Percentiles rank a stretch among this genome's conserved stretches.
Evolutionary conservation across 1,140 invertebrate species (phyloP).

Genomic region (Megalonaias nervosa): DNA sequence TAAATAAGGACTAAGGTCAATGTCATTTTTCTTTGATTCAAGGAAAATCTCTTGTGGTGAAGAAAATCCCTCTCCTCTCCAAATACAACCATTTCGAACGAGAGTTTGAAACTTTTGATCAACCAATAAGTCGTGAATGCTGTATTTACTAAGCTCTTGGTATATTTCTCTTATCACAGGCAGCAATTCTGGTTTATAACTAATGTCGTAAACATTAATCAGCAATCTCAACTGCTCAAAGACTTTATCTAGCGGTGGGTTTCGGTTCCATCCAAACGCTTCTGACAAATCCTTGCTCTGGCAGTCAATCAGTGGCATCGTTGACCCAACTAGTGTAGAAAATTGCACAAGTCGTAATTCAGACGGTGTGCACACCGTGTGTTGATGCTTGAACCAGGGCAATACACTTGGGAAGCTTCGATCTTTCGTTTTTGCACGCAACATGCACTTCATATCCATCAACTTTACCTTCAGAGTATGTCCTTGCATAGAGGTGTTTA

Average conservation of each 20-base stretch:
- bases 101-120: background rate
- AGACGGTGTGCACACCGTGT: background rate
- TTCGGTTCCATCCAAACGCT: slow-evolving; percentile 2
- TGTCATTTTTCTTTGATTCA: background rate
- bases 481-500: background rate
- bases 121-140: background rate
- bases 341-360: background rate
- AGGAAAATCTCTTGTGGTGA: slow-evolving; percentile 1
- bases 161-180: slow-evolving; percentile 16
- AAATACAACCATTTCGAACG: background rate
- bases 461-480: background rate
- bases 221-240: slow-evolving; percentile 18
- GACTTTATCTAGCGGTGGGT: slow-evolving; percentile 3
- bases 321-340: slow-evolving; percentile 4
- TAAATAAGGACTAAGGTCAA: slow-evolving; percentile 8
- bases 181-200: slow-evolving; percentile 3
- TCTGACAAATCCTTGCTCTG: background rate
- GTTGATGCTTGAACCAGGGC: slow-evolving; percentile 2
- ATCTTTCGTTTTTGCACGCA: background rate
- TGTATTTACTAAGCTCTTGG: background rate
- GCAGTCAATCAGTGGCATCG: slow-evolving; percentile 3
- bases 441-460: background rate
- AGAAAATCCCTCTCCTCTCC: slow-evolving; percentile 8
- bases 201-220: background rate
- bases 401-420: slow-evolving; percentile 1